Conservation (phyloP, 1,140 invertebrate species). For the Chironomus striatipennis region DNA sequence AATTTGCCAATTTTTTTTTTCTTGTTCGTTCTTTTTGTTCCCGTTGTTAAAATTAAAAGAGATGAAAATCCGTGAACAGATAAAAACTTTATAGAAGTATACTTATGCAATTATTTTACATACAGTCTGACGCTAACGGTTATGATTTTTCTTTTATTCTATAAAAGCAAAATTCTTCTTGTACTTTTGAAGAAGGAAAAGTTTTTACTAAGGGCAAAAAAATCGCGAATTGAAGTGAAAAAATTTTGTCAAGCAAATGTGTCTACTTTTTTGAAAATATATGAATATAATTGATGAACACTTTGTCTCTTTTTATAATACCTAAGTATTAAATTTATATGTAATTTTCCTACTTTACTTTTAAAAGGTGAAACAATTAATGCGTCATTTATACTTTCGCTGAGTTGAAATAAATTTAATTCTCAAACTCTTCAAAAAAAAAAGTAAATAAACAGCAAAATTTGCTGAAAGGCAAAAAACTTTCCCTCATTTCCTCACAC, state of each 20-base stretch:
- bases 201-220: not conserved
- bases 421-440: no score
- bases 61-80: not conserved
- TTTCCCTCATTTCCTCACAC: not conserved
- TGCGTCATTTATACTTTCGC: no score
- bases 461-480: not conserved
- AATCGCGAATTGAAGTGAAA: not conserved
- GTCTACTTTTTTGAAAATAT: no score
- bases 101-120: conserved; percentile 7
- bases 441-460: not conserved
- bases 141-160: not conserved
- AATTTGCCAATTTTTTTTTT: not conserved
- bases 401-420: no score
- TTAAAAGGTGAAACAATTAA: no score
- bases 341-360: no score
- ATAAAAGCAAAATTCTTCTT: no score
- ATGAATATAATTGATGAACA: no score
- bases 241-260: no score
- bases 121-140: not conserved
- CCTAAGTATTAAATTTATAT: no score
- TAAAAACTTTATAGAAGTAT: not conserved
- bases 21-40: not conserved
- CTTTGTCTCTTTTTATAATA: no score
- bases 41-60: not conserved
- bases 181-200: not conserved